These are phyloP conservation scores for Dendronephthya gigantea DNA, from an alignment of 64 coral and sea anemone genomes.

Conservation along the genomic window DNA sequence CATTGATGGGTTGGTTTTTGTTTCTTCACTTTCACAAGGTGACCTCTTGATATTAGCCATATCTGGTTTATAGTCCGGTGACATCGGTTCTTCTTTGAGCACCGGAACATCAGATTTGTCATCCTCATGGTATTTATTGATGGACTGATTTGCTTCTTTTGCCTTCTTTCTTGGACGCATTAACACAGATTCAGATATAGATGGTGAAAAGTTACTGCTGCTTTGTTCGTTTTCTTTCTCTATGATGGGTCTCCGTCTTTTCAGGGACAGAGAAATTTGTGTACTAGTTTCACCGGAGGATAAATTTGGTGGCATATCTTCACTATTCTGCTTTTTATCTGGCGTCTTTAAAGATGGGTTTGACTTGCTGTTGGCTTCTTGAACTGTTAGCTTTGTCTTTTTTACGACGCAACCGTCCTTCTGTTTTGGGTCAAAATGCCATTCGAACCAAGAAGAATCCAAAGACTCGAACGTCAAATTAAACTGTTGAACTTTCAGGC, in stretches of 20 bases:
- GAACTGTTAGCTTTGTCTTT: neutral
- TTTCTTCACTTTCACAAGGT: neutral
- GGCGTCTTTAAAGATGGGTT: neutral
- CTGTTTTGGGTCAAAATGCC: neutral
- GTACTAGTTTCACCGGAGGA: neutral
- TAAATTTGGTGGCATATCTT: neutral
- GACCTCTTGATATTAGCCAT: neutral
- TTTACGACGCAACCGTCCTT: neutral
- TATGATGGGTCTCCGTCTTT: neutral
- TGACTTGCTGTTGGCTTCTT: neutral
- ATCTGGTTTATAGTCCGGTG: neutral
- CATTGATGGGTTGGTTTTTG: neutral
- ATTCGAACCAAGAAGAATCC: neutral
- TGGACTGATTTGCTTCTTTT: neutral
- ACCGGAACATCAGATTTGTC: neutral
- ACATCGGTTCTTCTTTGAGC: neutral
- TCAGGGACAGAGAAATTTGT: neutral
- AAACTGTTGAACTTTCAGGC: neutral
- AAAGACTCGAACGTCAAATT: neutral
- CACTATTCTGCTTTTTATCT: neutral
- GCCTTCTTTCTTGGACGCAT: neutral
- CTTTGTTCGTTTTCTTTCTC: neutral
- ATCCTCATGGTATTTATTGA: neutral
- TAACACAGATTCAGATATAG: neutral
- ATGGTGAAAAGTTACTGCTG: neutral